Evolutionary conservation across 2,888 invertebrate genomes (phyloP).

Genomic region (Syritta pipiens): DNA sequence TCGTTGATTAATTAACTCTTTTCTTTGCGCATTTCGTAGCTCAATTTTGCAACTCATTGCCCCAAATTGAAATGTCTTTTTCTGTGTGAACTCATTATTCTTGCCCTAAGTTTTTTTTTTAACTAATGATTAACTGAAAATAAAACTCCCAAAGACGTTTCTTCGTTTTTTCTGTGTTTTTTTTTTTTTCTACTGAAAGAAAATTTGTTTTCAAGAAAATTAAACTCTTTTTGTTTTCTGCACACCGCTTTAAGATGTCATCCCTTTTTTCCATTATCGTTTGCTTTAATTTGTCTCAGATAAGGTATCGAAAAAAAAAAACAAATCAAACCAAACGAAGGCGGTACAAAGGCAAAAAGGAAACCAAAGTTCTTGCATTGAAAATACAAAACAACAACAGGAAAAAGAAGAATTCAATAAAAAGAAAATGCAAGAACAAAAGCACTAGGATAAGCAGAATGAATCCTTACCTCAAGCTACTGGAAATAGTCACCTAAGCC

Average conservation of each 20-base stretch:
- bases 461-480: conserved; percentile 24
- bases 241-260: conserved; percentile 23
- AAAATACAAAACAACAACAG: conserved; percentile 6
- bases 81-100: conserved; percentile 36
- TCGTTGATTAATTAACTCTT: conserved; percentile 39
- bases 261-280: conserved; percentile 17
- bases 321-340: conserved; percentile 1
- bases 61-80: conserved; percentile 29
- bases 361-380: conserved; percentile 12
- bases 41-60: conserved; percentile 46
- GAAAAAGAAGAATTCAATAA: conserved; percentile 22
- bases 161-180: too few relatives aligned
- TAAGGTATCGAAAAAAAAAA: conserved; percentile 12
- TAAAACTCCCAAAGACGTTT: background rate
- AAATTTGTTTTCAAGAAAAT: conserved; percentile 37
- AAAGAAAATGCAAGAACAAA: conserved; percentile 4
- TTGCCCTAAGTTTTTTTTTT: too few relatives aligned
- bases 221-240: conserved; percentile 4
- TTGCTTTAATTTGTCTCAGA: conserved; percentile 35
- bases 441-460: background rate
- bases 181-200: too few relatives aligned
- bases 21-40: conserved; percentile 25
- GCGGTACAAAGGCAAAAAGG: background rate
- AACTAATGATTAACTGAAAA: conserved; percentile 28
- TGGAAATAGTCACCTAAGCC: conserved; percentile 48